Percentiles rank a stretch among this genome's conserved stretches.
phyloP scores from a whole-genome alignment of 2,113 vertebrate genomes.

The Verasper variegatus region DNA sequence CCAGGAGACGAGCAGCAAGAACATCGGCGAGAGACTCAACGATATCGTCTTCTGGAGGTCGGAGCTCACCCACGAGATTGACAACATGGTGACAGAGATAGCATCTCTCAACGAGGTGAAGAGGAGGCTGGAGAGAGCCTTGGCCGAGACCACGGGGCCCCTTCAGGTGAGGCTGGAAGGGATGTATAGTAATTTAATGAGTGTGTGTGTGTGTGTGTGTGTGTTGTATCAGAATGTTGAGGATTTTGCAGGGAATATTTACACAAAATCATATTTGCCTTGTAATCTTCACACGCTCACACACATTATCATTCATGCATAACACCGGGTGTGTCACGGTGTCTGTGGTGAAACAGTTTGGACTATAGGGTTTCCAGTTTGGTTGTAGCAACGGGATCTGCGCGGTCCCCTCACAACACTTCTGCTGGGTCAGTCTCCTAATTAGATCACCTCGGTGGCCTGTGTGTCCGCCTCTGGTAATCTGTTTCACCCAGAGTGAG shows the following conservation, averaged over 20 bases:
- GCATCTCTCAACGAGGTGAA: slow-evolving; percentile 86
- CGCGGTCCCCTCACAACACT: neutral
- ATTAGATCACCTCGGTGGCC: slow-evolving; percentile 41
- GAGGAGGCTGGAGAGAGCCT: slow-evolving; percentile 89
- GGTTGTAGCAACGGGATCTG: slow-evolving; percentile 52
- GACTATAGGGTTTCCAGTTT: slow-evolving; percentile 9
- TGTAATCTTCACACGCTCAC: neutral
- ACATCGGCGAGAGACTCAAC: slow-evolving; percentile 88
- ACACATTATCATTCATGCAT: slow-evolving; percentile 1
- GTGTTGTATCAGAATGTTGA: neutral
- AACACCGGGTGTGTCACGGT: neutral
- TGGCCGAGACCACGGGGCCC: slow-evolving; percentile 88
- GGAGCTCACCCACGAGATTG: slow-evolving; percentile 89
- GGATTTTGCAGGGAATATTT: neutral
- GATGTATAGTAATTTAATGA: neutral
- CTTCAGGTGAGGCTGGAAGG: slow-evolving; percentile 84
- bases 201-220: neutral
- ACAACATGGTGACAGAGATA: slow-evolving; percentile 91
- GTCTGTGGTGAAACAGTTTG: slow-evolving; percentile 34
- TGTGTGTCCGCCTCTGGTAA: slow-evolving; percentile 37
- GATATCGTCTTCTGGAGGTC: slow-evolving; percentile 93
- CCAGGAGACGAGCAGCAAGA: slow-evolving; percentile 87
- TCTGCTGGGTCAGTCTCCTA: slow-evolving; percentile 23
- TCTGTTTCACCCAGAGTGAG: slow-evolving; percentile 48
- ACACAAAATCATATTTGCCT: neutral